A percentile compares a stretch with the other conserved stretches of the same genome.
Conservation (phyloP, 1,140 invertebrate species). For the Cyphomyrmex costatus region DNA sequence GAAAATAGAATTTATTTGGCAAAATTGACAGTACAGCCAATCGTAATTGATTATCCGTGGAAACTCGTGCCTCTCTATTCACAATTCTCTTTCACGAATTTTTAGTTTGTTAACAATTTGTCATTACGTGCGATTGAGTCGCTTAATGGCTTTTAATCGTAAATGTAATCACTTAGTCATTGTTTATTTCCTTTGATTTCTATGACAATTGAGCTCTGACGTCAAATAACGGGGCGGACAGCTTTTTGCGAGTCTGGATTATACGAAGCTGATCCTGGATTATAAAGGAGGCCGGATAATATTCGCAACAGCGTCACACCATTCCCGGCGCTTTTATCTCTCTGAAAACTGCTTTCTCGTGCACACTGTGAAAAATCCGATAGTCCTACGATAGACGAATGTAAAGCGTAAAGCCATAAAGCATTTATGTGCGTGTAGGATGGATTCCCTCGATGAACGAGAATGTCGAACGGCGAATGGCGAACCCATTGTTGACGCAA, state of each 20-base stretch:
- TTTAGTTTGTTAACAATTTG: conserved; percentile 37
- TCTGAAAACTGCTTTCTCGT: conserved; percentile 3
- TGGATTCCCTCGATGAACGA: neutral
- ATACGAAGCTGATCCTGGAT: conserved; percentile 36
- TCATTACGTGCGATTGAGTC: conserved; percentile 22
- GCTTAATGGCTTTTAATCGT: conserved; percentile 43
- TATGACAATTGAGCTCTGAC: neutral
- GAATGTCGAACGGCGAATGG: conserved; percentile 13
- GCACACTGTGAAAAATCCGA: conserved; percentile 1
- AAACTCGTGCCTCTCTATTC: neutral
- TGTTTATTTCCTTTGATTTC: conserved; percentile 56
- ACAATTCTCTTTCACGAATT: conserved; percentile 19
- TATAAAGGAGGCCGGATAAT: conserved; percentile 24
- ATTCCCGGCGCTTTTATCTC: neutral
- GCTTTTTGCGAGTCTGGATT: conserved; percentile 32
- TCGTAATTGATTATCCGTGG: conserved; percentile 28
- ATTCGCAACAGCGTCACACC: neutral
- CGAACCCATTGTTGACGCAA: neutral
- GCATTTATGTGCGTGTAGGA: neutral
- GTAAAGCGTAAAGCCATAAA: conserved; percentile 24
- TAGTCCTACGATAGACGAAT: neutral
- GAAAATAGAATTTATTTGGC: conserved; percentile 46
- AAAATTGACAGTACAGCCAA: conserved; percentile 10
- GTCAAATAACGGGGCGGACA: neutral
- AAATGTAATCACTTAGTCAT: conserved; percentile 16